Conservation (phyloP, 2,888 invertebrate genomes). For the Xylophagus ater region DNA sequence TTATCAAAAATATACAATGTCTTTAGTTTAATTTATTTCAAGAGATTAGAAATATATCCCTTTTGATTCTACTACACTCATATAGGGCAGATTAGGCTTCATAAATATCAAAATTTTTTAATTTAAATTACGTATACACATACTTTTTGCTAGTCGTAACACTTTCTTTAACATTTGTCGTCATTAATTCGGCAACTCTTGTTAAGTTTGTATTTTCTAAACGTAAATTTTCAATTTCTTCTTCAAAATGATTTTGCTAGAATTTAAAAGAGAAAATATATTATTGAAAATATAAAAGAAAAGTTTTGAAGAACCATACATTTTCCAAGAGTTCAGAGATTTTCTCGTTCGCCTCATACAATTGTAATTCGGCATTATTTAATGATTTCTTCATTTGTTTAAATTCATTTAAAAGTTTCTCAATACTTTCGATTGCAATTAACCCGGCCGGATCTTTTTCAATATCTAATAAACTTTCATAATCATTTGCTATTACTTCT, state of each 20-base stretch:
- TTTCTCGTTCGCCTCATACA: slow-evolving; percentile 39
- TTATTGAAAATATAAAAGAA: slow-evolving; percentile 5
- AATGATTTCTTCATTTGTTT: slow-evolving; percentile 29
- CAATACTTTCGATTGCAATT: slow-evolving; percentile 30
- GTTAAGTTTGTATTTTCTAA: slow-evolving; percentile 35
- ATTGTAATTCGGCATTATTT: slow-evolving; percentile 33
- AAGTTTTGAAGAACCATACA: slow-evolving; percentile 23
- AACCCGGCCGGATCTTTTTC: slow-evolving; percentile 23
- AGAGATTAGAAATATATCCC: no score
- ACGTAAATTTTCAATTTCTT: slow-evolving; percentile 35
- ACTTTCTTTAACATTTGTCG: slow-evolving; percentile 38
- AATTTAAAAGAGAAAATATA: slow-evolving; percentile 1
- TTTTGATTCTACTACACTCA: no score
- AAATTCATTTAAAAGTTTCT: slow-evolving; percentile 34
- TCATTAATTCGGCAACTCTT: slow-evolving; percentile 35
- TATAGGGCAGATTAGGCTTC: no score
- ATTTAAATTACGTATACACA: slow-evolving; percentile 11
- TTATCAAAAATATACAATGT: no score
- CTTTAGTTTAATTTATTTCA: no score
- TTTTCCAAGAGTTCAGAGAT: slow-evolving; percentile 36
- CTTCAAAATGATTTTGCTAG: slow-evolving; percentile 37
- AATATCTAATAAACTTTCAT: slow-evolving; percentile 34
- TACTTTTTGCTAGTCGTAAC: slow-evolving; percentile 38
- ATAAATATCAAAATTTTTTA: slow-evolving; percentile 5
- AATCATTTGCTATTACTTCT: slow-evolving; percentile 26